phyloP scores from a whole-genome alignment of 2,113 vertebrate genomes.

The Axis porcinus region DNA sequence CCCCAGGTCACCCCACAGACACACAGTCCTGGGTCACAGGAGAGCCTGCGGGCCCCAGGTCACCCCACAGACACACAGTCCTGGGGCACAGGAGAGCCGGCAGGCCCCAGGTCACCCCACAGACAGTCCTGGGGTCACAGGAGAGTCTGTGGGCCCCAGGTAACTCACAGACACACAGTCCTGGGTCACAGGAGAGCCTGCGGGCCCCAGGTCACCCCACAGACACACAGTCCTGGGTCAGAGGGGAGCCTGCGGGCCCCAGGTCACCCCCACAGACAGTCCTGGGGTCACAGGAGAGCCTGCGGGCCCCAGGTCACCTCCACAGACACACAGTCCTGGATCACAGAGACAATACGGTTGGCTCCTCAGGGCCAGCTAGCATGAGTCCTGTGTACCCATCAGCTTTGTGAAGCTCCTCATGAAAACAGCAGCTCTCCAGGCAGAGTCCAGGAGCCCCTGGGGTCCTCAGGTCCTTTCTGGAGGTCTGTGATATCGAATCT shows the following conservation, averaged over 20 bases:
- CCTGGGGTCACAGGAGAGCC: background rate
- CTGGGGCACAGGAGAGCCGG: background rate
- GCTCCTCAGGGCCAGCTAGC: too few species aligned
- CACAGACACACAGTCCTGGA: background rate
- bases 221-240: too few species aligned
- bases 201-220: too few species aligned
- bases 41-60: too few species aligned
- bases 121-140: background rate
- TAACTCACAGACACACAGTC: background rate
- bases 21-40: background rate
- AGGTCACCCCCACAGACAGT: background rate
- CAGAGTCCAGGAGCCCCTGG: background rate
- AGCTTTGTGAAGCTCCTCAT: background rate
- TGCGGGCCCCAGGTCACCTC: background rate
- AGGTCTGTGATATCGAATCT: background rate
- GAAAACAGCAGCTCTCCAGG: background rate
- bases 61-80: background rate
- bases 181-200: background rate
- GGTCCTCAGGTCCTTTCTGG: background rate
- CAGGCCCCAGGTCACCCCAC: accelerated
- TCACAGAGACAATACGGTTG: background rate
- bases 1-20: background rate
- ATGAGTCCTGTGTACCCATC: accelerated
- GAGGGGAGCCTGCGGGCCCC: too few species aligned
- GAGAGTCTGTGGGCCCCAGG: background rate